Percentiles rank a stretch among this genome's conserved stretches.
These are phyloP conservation scores for Morpho helenor DNA, from an alignment of 2,888 invertebrate genomes.

Conservation along the genomic window DNA sequence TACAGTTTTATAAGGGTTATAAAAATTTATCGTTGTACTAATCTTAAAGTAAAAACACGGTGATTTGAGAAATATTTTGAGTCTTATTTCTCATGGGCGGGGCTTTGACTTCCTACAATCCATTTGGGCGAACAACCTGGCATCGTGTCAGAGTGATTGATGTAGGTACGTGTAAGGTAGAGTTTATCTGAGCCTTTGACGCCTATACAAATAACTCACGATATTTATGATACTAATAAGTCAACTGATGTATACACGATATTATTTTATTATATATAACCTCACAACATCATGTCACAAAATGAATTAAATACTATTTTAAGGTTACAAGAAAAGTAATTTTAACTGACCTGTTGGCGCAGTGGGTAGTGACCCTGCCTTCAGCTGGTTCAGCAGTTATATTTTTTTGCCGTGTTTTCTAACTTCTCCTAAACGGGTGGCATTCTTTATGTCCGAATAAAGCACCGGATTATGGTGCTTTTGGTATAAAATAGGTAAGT, in stretches of 20 bases:
- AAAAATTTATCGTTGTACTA: background rate
- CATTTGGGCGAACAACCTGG: constrained; percentile 74
- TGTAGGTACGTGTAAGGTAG: constrained; percentile 54
- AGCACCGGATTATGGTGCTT: too few relatives aligned
- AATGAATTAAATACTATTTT: too few relatives aligned
- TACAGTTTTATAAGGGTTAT: background rate
- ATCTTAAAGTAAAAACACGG: constrained; percentile 60
- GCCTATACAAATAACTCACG: constrained; percentile 37
- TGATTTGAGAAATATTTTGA: constrained; percentile 66
- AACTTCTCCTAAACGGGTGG: too few relatives aligned
- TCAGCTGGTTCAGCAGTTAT: too few relatives aligned
- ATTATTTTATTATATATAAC: background rate
- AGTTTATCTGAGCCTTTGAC: constrained; percentile 65
- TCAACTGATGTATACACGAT: background rate
- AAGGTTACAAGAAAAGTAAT: too few relatives aligned
- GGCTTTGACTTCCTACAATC: constrained; percentile 71
- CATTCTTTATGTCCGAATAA: too few relatives aligned
- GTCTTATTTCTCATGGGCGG: constrained; percentile 54
- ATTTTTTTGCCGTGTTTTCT: too few relatives aligned
- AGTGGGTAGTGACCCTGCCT: too few relatives aligned
- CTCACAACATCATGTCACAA: background rate
- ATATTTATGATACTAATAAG: constrained; percentile 2
- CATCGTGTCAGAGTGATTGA: constrained; percentile 76
- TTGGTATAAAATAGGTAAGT: too few relatives aligned
- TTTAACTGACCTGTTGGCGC: too few relatives aligned